phyloP scores from a whole-genome alignment of 2,113 vertebrate species.

The Pomatorhinus ruficollis region DNA sequence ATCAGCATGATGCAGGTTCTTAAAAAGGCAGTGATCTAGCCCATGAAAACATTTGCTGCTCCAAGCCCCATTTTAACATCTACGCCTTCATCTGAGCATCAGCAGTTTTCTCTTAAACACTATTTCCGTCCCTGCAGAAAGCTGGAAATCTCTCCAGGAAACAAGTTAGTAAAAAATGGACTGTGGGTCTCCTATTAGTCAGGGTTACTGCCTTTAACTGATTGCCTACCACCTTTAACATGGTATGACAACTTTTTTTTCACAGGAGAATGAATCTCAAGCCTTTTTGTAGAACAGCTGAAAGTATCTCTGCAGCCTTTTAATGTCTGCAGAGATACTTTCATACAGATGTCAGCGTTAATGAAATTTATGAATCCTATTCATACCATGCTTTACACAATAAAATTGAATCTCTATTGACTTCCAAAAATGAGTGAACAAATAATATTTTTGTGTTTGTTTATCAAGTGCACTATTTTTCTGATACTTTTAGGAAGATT shows the following conservation, averaged over 20 bases:
- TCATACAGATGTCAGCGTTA: not conserved
- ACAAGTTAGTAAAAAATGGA: not conserved
- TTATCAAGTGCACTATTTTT: not conserved
- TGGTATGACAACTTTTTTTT: not conserved
- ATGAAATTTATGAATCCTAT: not conserved
- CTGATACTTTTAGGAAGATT: not conserved
- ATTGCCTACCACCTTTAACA: not conserved
- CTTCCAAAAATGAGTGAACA: not conserved
- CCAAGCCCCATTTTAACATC: not conserved
- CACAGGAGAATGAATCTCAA: not conserved
- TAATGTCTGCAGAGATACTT: not conserved
- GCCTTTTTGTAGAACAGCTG: not conserved
- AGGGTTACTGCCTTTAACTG: not conserved
- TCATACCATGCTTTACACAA: not conserved
- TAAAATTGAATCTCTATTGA: not conserved
- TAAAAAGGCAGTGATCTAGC: not conserved
- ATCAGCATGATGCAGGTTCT: not conserved
- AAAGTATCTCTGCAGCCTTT: too few relatives aligned
- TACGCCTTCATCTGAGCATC: not conserved
- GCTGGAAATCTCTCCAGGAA: not conserved
- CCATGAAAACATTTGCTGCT: not conserved
- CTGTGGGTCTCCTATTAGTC: not conserved
- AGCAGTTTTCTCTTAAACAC: not conserved
- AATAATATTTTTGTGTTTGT: not conserved
- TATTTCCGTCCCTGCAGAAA: not conserved